Conservation (phyloP, 23 tunicate genomes). For the Botrylloides violaceus region DNA sequence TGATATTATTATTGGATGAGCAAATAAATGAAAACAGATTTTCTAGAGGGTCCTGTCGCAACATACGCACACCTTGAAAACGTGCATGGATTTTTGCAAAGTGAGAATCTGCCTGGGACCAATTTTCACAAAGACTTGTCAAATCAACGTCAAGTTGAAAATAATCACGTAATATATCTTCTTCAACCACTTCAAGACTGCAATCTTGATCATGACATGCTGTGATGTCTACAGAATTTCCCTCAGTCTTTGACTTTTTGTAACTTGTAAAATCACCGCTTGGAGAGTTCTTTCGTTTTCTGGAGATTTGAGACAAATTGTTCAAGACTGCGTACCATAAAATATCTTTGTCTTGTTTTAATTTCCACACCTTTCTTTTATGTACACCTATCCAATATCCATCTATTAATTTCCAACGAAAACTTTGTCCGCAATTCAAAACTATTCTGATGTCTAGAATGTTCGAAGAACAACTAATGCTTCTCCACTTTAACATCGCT, state of each 20-base stretch:
- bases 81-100: constrained; percentile 9
- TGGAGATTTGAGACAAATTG: background rate
- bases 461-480: background rate
- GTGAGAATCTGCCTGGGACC: constrained; percentile 20
- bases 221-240: background rate
- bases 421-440: constrained; percentile 22
- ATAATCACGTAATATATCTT: constrained; percentile 11
- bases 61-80: constrained; percentile 32
- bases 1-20: constrained; percentile 63
- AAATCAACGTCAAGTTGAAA: constrained; percentile 14
- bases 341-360: constrained; percentile 13
- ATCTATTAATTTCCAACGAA: constrained; percentile 11
- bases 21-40: constrained; percentile 74
- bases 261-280: background rate
- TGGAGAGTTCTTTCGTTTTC: background rate
- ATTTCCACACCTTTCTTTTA: constrained; percentile 3
- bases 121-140: constrained; percentile 1
- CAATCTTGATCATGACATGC: background rate
- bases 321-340: background rate
- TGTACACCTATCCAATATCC: constrained; percentile 23
- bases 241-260: background rate
- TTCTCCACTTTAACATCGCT: constrained; percentile 8
- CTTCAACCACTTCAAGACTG: background rate
- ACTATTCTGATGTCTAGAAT: constrained; percentile 1
- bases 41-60: constrained; percentile 67